These are phyloP conservation scores for Alouatta palliata DNA, from an alignment of 2,113 vertebrate species.

Conservation along the genomic window DNA sequence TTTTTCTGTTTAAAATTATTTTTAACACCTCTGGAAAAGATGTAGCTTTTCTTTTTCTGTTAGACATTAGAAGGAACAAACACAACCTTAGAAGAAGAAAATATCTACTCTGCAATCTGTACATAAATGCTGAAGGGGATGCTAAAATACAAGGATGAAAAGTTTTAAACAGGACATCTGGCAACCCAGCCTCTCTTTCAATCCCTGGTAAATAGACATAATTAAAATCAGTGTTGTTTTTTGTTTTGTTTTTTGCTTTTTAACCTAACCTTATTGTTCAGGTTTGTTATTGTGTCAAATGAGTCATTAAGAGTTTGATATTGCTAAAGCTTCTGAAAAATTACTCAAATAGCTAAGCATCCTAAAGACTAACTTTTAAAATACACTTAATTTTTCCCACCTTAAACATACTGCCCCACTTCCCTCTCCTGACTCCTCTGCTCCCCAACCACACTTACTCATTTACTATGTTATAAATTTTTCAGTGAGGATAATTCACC, in stretches of 20 bases:
- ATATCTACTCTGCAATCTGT: neutral
- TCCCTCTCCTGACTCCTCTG: neutral
- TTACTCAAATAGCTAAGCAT: neutral
- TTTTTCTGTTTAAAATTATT: conserved; percentile 36
- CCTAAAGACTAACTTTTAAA: neutral
- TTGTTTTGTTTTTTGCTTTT: neutral
- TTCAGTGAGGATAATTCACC: neutral
- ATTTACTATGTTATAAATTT: neutral
- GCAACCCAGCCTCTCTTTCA: neutral
- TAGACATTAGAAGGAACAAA: neutral
- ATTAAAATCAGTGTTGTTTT: neutral
- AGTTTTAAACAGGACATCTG: fast-evolving
- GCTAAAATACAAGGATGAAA: neutral
- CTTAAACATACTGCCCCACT: fast-evolving
- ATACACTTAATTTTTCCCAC: neutral
- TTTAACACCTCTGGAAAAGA: neutral
- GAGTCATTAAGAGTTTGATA: neutral
- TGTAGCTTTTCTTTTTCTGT: neutral
- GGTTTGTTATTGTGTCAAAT: neutral
- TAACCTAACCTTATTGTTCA: neutral
- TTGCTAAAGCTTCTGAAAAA: neutral
- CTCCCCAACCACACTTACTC: fast-evolving
- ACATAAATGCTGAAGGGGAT: neutral
- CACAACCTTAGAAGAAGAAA: neutral
- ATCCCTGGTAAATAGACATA: neutral